Evolutionary conservation across 2,113 vertebrate species (phyloP).

Genomic region (Thalassoma bifasciatum): DNA sequence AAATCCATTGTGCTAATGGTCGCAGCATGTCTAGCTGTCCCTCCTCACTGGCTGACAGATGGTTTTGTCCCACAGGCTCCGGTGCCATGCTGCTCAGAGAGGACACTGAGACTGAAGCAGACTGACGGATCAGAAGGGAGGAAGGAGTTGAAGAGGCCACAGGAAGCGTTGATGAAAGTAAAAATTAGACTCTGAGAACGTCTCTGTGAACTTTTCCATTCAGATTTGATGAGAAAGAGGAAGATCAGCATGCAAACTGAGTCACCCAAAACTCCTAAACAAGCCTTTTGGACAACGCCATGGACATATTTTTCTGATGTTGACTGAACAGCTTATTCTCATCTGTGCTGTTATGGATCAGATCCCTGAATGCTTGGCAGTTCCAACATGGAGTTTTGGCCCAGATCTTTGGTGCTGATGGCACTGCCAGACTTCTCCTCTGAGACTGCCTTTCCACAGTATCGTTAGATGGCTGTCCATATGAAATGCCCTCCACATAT

Average conservation of each 20-base stretch:
- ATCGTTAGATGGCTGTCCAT: conserved; percentile 62
- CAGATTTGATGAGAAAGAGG: neutral
- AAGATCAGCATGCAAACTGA: conserved; percentile 8
- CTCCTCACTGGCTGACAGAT: conserved; percentile 59
- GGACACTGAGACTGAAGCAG: conserved; percentile 41
- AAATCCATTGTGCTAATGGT: conserved; percentile 69
- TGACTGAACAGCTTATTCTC: conserved; percentile 50
- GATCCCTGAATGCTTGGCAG: conserved; percentile 31
- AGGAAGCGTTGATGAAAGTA: conserved; percentile 20
- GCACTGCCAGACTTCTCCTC: conserved; percentile 53
- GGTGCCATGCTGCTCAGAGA: conserved; percentile 43
- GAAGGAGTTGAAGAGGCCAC: conserved; percentile 40
- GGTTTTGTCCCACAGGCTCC: conserved; percentile 58
- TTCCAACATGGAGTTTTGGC: conserved; percentile 59
- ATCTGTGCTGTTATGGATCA: conserved; percentile 58
- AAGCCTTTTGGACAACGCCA: neutral
- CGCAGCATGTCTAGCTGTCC: conserved; percentile 55
- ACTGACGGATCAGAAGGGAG: conserved; percentile 47
- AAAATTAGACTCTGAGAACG: neutral
- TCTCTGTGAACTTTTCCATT: neutral
- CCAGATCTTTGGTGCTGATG: conserved; percentile 23
- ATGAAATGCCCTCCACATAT: conserved; percentile 57
- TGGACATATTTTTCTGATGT: conserved; percentile 23
- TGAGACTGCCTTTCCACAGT: conserved; percentile 49
- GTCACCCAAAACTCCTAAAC: conserved; percentile 4